These are phyloP conservation scores for Sinohyriopsis cumingii DNA, from an alignment of 2,888 invertebrate species.

Conservation along the genomic window DNA sequence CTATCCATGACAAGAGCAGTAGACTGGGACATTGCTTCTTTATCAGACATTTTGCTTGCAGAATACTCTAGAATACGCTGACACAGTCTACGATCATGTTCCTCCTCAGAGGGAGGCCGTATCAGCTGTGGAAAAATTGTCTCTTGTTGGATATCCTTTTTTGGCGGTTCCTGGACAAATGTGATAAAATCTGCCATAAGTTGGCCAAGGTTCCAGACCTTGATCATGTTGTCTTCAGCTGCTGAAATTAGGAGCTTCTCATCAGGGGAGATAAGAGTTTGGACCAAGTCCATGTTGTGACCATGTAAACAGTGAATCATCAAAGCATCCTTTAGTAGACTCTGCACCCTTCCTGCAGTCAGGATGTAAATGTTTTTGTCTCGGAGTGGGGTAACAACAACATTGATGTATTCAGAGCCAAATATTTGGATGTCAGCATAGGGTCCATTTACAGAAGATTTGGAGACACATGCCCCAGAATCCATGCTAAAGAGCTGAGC, in stretches of 20 bases:
- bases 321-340: constrained; percentile 27
- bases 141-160: constrained; percentile 1
- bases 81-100: too few species aligned
- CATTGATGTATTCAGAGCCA: constrained; percentile 28
- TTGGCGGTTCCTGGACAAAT: constrained; percentile 4
- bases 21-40: too few species aligned
- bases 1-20: too few species aligned
- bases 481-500: constrained; percentile 28
- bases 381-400: too few species aligned
- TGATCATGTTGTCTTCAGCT: constrained; percentile 48
- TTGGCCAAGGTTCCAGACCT: constrained; percentile 40
- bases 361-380: background rate
- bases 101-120: too few species aligned
- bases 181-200: background rate
- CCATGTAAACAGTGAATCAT: constrained; percentile 31
- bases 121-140: too few species aligned
- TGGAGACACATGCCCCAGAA: constrained; percentile 26
- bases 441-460: constrained; percentile 22
- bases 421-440: constrained; percentile 28
- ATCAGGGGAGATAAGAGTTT: constrained; percentile 27
- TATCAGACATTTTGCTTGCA: too few species aligned
- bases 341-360: constrained; percentile 18
- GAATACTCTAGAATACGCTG: too few species aligned
- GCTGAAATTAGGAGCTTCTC: constrained; percentile 39
- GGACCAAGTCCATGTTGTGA: constrained; percentile 38